A percentile compares a stretch with the other conserved stretches of the same genome.
These are phyloP conservation scores for Tyrophagus putrescentiae DNA, from an alignment of 1,140 invertebrate species.

Conservation along the genomic window DNA sequence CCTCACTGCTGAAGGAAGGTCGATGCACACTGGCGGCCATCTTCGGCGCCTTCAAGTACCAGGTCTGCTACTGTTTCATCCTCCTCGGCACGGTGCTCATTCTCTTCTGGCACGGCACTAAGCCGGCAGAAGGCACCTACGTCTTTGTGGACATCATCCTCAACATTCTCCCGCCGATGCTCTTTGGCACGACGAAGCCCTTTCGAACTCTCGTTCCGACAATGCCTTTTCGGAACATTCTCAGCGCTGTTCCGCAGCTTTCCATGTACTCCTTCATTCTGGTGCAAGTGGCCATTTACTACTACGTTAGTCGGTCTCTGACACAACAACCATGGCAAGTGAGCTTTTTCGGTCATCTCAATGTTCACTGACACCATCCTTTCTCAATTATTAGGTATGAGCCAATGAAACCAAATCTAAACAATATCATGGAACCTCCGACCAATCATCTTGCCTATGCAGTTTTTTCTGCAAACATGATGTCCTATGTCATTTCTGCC, in stretches of 20 bases:
- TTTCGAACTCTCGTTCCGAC: slow-evolving; percentile 25
- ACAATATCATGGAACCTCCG: slow-evolving; percentile 13
- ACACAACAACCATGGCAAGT: slow-evolving; percentile 29
- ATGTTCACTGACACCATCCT: not conserved
- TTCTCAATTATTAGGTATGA: slow-evolving; percentile 25
- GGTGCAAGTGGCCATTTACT: slow-evolving; percentile 29
- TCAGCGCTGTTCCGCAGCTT: slow-evolving; percentile 30
- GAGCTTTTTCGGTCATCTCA: not conserved
- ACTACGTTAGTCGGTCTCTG: slow-evolving; percentile 28
- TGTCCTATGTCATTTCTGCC: slow-evolving; percentile 29
- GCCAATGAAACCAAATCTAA: slow-evolving; percentile 24
- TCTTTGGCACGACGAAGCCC: slow-evolving; percentile 29
- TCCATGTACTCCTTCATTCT: slow-evolving; percentile 31
- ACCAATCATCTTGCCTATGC: slow-evolving; percentile 25
- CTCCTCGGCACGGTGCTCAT: slow-evolving; percentile 87
- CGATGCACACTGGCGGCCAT: slow-evolving; percentile 81
- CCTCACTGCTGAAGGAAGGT: slow-evolving; percentile 72
- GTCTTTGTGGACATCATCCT: slow-evolving; percentile 28
- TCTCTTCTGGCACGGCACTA: slow-evolving; percentile 41
- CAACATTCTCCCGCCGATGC: slow-evolving; percentile 26
- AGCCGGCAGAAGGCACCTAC: slow-evolving; percentile 27
- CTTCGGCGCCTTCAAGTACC: slow-evolving; percentile 95
- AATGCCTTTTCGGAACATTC: slow-evolving; percentile 28
- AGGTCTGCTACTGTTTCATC: slow-evolving; percentile 86
- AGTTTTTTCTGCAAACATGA: slow-evolving; percentile 27